Conservation (phyloP, 1,140 invertebrate genomes). For the Orius insidiosus region DNA sequence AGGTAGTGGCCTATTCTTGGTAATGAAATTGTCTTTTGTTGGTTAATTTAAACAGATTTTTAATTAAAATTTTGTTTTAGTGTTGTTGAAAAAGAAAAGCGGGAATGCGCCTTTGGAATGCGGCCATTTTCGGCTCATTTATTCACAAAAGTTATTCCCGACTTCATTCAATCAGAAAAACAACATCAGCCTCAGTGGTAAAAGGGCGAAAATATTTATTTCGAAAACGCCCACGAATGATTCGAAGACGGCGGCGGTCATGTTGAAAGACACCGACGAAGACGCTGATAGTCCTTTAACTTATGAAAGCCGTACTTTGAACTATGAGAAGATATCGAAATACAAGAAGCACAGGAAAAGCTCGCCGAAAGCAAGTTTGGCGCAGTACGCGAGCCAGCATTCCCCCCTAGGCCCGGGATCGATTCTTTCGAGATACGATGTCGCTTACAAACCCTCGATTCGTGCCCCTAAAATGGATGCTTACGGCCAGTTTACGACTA, state of each 20-base stretch:
- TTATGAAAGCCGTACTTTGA: constrained; percentile 4
- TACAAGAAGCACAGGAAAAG: neutral
- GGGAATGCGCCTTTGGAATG: constrained; percentile 45
- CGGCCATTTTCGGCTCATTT: constrained; percentile 2
- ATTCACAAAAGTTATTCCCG: constrained; percentile 2
- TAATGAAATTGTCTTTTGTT: no score
- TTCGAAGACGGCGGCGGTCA: neutral
- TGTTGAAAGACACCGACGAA: neutral
- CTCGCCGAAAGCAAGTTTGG: no score
- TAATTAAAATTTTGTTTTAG: no score
- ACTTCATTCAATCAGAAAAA: neutral
- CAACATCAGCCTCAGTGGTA: neutral
- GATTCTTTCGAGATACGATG: no score
- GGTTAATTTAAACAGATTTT: no score
- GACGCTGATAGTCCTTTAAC: neutral
- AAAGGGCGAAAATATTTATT: neutral
- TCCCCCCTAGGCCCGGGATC: no score
- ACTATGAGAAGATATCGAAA: constrained; percentile 7
- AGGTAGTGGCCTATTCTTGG: no score
- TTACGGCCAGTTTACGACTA: no score
- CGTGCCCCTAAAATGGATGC: no score
- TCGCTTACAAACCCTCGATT: no score
- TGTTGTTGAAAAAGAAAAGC: constrained; percentile 33
- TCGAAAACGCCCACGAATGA: neutral
- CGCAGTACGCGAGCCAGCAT: no score